Base-by-base conservation (phyloP, 64 coral and sea anemone genomes). In the Actinia equina region DNA sequence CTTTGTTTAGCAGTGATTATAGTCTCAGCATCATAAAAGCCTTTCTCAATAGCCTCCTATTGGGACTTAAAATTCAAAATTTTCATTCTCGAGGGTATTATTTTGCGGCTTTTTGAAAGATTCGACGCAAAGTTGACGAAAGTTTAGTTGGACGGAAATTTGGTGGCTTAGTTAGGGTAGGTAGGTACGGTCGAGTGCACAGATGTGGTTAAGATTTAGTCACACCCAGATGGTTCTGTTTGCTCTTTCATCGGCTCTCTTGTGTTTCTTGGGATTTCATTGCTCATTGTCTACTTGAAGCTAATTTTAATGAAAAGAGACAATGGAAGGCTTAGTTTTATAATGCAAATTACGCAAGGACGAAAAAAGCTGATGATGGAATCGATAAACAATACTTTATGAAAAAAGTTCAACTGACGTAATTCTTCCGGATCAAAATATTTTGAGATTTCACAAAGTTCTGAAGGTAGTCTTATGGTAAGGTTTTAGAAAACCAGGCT, bases 301-400 rank as follows among this genome's bases (percentile, higher is more conserved):
- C 83, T 63, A 85, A 85, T 63, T 63, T 85, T 81, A 85, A 85
- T 85, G 62, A 85, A 60, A 85, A 18, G 62, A 85, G 52, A 85
- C 83, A 85, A 85, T 85, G 59, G 18, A 57, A 11, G 17, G 52
- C 59, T 63, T 60, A 85, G 43, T 60, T 58, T 85, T 85, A 60
- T 85, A 55, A 85, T 85, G 83, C 52, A 60, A 85, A 85, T 85
- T 74, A 74, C 69, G 63, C 63, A 27, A 69, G 20, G 69, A 74
- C n/a, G 69, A 74, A 74, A 74, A 57, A 74, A 30, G 13, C 26
- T 37, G 69, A 30, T 74, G 69, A 74, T 15, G 69, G 26, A 11
- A 30, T 14, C 4, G 25, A 74, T 74, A 82, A 53, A 82, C 25
- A 82, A 12, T 20, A 52, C 80, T 57, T 49, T 52, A 17, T 17